Evolutionary conservation across 1,140 invertebrate species (phyloP).

Genomic region (Sipha flava): DNA sequence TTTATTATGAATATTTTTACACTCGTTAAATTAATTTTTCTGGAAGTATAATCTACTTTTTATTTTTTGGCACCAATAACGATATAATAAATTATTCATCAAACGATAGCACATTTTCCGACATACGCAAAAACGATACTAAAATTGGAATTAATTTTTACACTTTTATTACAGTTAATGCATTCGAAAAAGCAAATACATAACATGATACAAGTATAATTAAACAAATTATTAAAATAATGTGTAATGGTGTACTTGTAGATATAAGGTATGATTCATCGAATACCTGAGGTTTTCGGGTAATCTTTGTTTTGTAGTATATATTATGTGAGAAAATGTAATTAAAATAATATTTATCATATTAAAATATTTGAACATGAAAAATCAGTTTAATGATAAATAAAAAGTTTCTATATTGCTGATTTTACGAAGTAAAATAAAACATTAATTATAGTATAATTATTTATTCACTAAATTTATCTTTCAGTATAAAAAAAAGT

Average conservation of each 20-base stretch:
- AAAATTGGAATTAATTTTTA: neutral
- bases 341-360: neutral
- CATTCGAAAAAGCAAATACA: neutral
- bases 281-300: neutral
- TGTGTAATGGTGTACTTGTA: neutral
- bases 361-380: neutral
- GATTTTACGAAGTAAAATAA: neutral
- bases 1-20: neutral
- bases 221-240: neutral
- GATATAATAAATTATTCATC: neutral
- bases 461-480: neutral
- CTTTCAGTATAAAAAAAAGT: neutral
- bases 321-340: neutral
- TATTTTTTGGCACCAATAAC: neutral
- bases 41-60: neutral
- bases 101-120: neutral
- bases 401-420: neutral
- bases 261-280: neutral
- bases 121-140: neutral
- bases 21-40: neutral
- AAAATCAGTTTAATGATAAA: neutral
- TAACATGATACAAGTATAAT: neutral
- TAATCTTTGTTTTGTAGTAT: neutral
- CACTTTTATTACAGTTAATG: neutral
- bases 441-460: neutral